Evolutionary conservation across 23 tunicate genomes (phyloP), one percentile per base, ranked within the genome.

Genomic region (Ciona savignyi): DNA sequence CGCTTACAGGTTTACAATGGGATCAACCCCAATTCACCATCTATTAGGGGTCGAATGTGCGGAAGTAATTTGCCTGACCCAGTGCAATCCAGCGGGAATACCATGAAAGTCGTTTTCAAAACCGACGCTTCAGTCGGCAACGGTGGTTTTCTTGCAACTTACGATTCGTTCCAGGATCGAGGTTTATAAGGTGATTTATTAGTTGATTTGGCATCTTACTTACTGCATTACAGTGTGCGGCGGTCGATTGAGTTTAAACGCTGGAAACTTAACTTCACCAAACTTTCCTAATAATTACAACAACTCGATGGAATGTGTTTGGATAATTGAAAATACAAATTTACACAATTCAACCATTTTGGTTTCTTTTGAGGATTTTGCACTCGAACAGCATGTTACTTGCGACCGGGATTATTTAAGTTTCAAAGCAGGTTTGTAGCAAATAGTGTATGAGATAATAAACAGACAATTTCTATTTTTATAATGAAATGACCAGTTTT

Each of bases 1-100:
- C n/a, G n/a, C n/a, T 81, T 71, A 2, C 67, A 89, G 98, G 88
- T 92, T 6, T 92, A 80, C 33, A 92, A 92, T 34, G 98, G 98
- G 70, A 81, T 92, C 33, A 93, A 77, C 60, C 81, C 83, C 32
- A 85, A 92, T 62, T 92, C 98, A 21, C 98, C 98, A 21, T 65
- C 82, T 1, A n/a, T 92, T 0, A 72, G 85, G 32, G 98, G 94
- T 30, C 74, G 49, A 62, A 86, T 78, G 63, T 93, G 98, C 51
- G 88, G 89, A 22, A 71, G 51, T 4, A 65, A 68, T 22, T 71
- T 65, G 34, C 98, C 95, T 20, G 79, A 81, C 19, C 86, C 98
- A 2, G 67, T 74, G 29, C 71, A 61, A 34, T 63, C 82, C 1
- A 68, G 61, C 20, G 82, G 85, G 15, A 93, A 93, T 74, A 82